Conservation (phyloP, 2,888 invertebrate genomes). For the Acholoe squamosa region DNA sequence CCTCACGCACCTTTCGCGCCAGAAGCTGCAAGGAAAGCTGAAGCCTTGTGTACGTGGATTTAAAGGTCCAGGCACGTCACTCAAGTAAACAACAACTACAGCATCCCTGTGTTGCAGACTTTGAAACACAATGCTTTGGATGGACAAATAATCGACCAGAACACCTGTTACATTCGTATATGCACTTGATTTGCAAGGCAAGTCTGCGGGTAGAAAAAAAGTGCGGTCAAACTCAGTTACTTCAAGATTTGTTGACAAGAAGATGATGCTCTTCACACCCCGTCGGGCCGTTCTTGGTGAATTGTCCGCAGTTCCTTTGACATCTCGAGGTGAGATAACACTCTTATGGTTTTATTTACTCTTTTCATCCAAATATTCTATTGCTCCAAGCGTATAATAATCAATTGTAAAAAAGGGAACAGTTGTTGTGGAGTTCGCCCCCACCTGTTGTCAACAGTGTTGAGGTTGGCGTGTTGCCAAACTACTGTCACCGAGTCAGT, state of each 20-base stretch:
- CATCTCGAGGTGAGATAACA: slow-evolving; percentile 33
- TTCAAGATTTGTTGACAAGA: neutral
- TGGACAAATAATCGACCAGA: too few relatives aligned
- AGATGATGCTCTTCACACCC: slow-evolving; percentile 42
- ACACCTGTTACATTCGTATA: too few relatives aligned
- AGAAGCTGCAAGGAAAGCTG: neutral
- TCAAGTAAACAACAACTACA: neutral
- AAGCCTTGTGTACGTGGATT: slow-evolving; percentile 10
- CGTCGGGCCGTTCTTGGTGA: slow-evolving; percentile 22
- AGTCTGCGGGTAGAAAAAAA: neutral
- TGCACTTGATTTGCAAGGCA: neutral
- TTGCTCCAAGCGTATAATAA: neutral
- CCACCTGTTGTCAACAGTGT: neutral
- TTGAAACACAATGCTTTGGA: too few relatives aligned
- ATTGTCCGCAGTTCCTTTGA: neutral
- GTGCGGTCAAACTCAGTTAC: neutral
- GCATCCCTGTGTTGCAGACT: neutral
- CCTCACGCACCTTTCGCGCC: neutral
- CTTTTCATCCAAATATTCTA: too few relatives aligned
- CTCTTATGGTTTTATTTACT: too few relatives aligned
- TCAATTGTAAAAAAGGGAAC: neutral
- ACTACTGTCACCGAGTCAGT: neutral
- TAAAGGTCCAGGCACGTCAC: slow-evolving; percentile 26
- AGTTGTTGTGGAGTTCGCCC: neutral
- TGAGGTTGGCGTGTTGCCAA: too few relatives aligned